phyloP scores from a whole-genome alignment of 2,113 vertebrate species.

The Saguinus imperator region DNA sequence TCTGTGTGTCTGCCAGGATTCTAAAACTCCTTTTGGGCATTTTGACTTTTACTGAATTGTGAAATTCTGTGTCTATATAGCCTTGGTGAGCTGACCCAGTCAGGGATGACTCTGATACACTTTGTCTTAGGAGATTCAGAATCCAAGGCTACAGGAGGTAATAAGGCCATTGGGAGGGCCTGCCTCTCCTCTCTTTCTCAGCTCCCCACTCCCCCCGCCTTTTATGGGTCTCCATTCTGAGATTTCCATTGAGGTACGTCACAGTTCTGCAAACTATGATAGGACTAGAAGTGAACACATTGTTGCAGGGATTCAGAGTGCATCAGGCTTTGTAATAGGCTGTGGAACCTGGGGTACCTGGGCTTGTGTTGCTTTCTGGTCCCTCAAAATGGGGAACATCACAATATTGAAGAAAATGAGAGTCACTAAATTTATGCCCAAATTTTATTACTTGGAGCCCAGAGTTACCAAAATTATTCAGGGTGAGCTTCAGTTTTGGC shows the following conservation, averaged over 20 bases:
- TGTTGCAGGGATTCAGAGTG: accelerated
- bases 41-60: slow-evolving; percentile 25
- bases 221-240: accelerated
- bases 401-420: background rate
- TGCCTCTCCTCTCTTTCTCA: background rate
- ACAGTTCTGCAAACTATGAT: accelerated
- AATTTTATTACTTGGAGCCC: background rate
- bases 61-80: background rate
- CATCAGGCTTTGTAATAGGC: background rate
- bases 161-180: background rate
- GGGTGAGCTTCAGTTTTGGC: background rate
- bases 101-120: background rate
- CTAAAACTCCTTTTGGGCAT: slow-evolving; percentile 46
- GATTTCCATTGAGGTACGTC: background rate
- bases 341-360: background rate
- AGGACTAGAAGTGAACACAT: background rate
- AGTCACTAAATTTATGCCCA: background rate
- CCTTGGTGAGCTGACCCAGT: background rate
- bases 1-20: slow-evolving; percentile 24
- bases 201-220: accelerated
- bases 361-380: background rate
- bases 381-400: background rate
- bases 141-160: background rate
- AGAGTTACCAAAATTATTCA: background rate
- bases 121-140: background rate